A percentile compares a stretch with the other conserved stretches of the same genome.
Evolutionary conservation across 2,888 invertebrate genomes (phyloP).

Genomic region (Platerodrilus igneus): DNA sequence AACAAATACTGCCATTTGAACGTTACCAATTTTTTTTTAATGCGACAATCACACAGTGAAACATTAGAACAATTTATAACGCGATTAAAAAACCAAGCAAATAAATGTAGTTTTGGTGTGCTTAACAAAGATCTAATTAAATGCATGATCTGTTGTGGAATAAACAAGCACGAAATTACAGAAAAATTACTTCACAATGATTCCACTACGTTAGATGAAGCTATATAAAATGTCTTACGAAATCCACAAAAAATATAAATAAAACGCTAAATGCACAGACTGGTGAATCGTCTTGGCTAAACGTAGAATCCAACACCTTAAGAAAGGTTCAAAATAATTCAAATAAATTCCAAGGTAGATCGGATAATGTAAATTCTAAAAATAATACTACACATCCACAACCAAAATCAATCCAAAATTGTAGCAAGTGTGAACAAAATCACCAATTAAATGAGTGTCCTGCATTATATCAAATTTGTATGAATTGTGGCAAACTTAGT

Average conservation of each 20-base stretch:
- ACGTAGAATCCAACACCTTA: neutral
- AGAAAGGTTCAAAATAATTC: no score
- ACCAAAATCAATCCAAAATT: neutral
- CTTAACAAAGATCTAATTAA: conserved; percentile 25
- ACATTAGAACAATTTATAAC: conserved; percentile 28
- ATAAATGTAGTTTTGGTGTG: conserved; percentile 25
- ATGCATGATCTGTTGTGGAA: conserved; percentile 27
- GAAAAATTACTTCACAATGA: conserved; percentile 27
- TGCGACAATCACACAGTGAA: conserved; percentile 22
- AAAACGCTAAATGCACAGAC: neutral
- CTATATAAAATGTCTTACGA: conserved; percentile 20
- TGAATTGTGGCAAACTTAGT: conserved; percentile 13
- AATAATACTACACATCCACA: neutral
- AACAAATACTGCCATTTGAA: conserved; percentile 26
- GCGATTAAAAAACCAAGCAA: conserved; percentile 23
- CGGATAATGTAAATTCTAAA: neutral
- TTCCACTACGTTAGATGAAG: conserved; percentile 22
- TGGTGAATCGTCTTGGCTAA: neutral
- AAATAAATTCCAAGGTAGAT: no score
- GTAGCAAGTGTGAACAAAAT: conserved; percentile 14
- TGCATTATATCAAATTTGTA: conserved; percentile 18
- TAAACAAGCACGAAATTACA: conserved; percentile 19
- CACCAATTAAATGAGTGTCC: conserved; percentile 19
- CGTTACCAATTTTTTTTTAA: conserved; percentile 27
- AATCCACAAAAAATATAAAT: conserved; percentile 6